Base-by-base conservation (phyloP, 2,888 invertebrate genomes). In the Bibio marci region DNA sequence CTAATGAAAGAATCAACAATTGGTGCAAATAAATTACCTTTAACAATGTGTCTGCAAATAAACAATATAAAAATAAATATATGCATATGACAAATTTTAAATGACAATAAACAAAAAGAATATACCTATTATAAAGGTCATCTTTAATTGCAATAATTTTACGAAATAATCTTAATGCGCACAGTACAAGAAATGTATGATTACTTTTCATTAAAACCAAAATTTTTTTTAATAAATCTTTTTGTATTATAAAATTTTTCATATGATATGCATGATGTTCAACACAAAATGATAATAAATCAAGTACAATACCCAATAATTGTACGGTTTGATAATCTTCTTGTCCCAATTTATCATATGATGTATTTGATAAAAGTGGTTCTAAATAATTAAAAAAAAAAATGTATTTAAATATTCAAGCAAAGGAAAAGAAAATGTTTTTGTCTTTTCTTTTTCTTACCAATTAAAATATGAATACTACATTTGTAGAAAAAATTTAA, bases 221-320 rank as follows among this genome's bases (percentile, higher is more conserved):
- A 61, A 97, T 90, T 62, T 90, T 78, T 59, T 90, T 80, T 47
- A 98, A 73, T 49, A 98, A 73, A 67, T 98, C 94, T 67, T 92
- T 94, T 67, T 88, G 88, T 55, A 97, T 73, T 63, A 95, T 85
- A 66, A 91, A 95, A 60, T 92, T 92, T 63, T 95, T 94, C 64
- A 97, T 94, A 69, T 97, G 91, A 69, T 91, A 94, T 42, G 90
- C 87, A 67, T 99, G 98, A 69, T 98, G 97, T 62, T 98, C 97
- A 36, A 98, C 92, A 66, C 97, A 99, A 66, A 97, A 99, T 30
- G 94, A 85, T 47, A 98, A 67, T 50, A 99, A 70, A 62, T 98
- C 97, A 52, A 99, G 66, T 46, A 98, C 91, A 49, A 97, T 71
- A 40, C 92, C 90, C 47, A 95, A 67, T 46, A 97, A 70, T 66